These are phyloP conservation scores for Bombus confusus DNA, from an alignment of 1,140 invertebrate genomes.

Conservation along the genomic window DNA sequence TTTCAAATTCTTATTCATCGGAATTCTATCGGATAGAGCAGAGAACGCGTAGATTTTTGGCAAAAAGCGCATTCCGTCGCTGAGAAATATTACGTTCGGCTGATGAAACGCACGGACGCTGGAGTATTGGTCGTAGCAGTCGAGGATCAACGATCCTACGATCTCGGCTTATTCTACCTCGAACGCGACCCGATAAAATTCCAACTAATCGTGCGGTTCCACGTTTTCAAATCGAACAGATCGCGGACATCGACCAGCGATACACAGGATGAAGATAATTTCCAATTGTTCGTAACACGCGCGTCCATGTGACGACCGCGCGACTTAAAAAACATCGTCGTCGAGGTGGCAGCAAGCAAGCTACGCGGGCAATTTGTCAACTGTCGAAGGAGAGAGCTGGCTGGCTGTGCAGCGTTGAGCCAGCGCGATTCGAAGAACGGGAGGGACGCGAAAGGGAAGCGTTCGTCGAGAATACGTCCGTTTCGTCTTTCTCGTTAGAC, in stretches of 20 bases:
- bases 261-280: background rate
- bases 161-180: background rate
- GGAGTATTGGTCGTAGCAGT: too few relatives aligned
- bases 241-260: background rate
- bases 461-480: background rate
- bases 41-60: too few relatives aligned
- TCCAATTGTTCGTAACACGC: background rate
- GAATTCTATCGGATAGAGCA: too few relatives aligned
- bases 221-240: background rate
- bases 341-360: background rate
- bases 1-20: too few relatives aligned
- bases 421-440: background rate
- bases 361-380: constrained; percentile 4
- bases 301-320: too few relatives aligned
- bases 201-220: background rate
- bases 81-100: too few relatives aligned
- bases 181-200: background rate
- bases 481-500: background rate
- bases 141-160: background rate
- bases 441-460: background rate
- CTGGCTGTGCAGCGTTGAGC: too few relatives aligned
- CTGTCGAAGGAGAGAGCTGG: background rate
- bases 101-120: too few relatives aligned
- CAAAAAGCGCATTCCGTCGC: too few relatives aligned
- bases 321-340: background rate